A percentile compares a stretch with the other conserved stretches of the same genome.
phyloP scores from a whole-genome alignment of 2,113 vertebrate genomes.

The Colistium nudipinnis region DNA sequence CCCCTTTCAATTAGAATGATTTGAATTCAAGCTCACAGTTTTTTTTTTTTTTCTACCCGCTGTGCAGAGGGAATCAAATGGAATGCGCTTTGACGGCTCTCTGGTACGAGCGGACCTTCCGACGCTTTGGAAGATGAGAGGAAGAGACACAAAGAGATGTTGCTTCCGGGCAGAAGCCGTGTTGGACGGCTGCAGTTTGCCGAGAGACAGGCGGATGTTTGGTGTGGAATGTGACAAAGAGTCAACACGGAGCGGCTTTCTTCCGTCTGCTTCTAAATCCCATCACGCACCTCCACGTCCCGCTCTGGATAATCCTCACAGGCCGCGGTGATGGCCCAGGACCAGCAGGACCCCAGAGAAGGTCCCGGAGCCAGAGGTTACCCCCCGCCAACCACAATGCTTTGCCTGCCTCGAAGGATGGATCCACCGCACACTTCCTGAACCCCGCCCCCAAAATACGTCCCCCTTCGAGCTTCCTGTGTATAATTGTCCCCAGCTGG shows the following conservation, averaged over 20 bases:
- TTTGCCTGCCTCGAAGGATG: conserved; percentile 61
- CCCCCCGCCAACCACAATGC: conserved; percentile 40
- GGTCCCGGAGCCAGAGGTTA: conserved; percentile 59
- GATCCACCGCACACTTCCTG: conserved; percentile 70
- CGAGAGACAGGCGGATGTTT: background rate
- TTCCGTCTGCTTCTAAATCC: conserved; percentile 33
- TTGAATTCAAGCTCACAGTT: background rate
- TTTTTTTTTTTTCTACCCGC: background rate
- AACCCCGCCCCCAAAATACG: conserved; percentile 49
- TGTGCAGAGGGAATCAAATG: too few relatives aligned
- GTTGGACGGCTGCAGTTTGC: conserved; percentile 3
- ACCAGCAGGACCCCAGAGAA: conserved; percentile 36
- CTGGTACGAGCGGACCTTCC: too few relatives aligned
- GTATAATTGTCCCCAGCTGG: conserved; percentile 84
- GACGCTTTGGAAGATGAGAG: too few relatives aligned
- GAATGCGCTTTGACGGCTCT: too few relatives aligned
- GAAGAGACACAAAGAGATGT: conserved; percentile 25
- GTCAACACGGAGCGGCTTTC: too few relatives aligned
- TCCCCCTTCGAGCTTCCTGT: conserved; percentile 74
- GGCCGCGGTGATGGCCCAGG: conserved; percentile 19
- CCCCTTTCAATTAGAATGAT: background rate
- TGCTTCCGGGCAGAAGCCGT: conserved; percentile 20
- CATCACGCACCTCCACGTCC: conserved; percentile 35
- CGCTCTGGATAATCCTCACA: conserved; percentile 70
- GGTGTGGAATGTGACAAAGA: too few relatives aligned